phyloP scores from a whole-genome alignment of 2,888 invertebrate species.

The Drosophila borborema region DNA sequence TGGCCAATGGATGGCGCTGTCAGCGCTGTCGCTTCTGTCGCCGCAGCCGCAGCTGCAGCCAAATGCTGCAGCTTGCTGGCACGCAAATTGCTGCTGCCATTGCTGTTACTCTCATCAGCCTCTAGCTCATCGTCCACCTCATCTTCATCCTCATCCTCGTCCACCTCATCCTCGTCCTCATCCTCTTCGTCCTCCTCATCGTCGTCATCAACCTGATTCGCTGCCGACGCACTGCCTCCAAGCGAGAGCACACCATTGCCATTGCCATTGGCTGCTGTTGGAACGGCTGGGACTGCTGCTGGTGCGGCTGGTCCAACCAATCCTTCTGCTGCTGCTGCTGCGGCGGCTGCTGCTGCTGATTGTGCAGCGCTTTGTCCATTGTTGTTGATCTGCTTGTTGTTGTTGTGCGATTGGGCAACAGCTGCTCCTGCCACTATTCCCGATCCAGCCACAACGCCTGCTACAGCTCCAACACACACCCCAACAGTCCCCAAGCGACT shows the following conservation, averaged over 20 bases:
- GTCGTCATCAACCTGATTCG: conserved; percentile 30
- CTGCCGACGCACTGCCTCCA: conserved; percentile 13
- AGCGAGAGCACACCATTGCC: conserved; percentile 43
- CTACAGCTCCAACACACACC: not conserved
- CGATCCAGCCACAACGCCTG: conserved; percentile 1
- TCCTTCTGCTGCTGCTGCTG: not conserved
- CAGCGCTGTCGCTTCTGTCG: conserved; percentile 22
- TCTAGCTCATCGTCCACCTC: conserved; percentile 71
- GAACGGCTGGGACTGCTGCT: conserved; percentile 1
- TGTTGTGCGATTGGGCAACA: conserved; percentile 26
- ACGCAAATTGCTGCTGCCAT: conserved; percentile 63
- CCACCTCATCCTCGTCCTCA: conserved; percentile 46
- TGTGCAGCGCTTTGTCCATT: conserved; percentile 43
- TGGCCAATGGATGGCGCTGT: conserved; percentile 66
- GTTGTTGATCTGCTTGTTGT: conserved; percentile 47
- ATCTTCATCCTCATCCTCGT: conserved; percentile 65
- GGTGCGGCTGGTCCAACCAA: conserved; percentile 10
- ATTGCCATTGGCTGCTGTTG: conserved; percentile 67
- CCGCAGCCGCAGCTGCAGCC: conserved; percentile 52
- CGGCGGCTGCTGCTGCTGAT: conserved; percentile 19
- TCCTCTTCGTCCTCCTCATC: conserved; percentile 52
- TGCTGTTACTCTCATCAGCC: conserved; percentile 76
- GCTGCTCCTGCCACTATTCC: not conserved
- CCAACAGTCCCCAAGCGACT: conserved; percentile 21
- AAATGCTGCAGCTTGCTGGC: conserved; percentile 66